phyloP scores from a whole-genome alignment of 2,888 invertebrate species.

The Aquatica leii region DNA sequence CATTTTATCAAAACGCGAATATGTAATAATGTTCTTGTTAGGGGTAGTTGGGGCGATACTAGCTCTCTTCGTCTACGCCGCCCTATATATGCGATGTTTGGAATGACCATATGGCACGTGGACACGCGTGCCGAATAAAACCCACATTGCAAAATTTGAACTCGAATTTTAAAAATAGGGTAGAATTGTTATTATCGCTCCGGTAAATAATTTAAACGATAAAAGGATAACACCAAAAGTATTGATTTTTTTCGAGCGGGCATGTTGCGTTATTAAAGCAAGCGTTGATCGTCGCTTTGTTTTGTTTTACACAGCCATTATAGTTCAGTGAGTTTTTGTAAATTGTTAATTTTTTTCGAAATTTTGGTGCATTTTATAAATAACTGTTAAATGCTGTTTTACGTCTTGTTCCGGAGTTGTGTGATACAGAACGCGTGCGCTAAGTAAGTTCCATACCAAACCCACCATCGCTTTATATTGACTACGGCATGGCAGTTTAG shows the following conservation, averaged over 20 bases:
- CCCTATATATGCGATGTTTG: constrained; percentile 34
- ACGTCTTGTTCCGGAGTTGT: neutral
- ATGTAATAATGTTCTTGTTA: constrained; percentile 38
- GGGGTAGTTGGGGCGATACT: constrained; percentile 35
- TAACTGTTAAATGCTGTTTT: neutral
- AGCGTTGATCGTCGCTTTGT: too few relatives aligned
- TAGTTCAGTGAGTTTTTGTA: too few relatives aligned
- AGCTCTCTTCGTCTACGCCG: constrained; percentile 26
- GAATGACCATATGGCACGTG: constrained; percentile 44
- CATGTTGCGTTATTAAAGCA: too few relatives aligned
- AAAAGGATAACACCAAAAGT: too few relatives aligned
- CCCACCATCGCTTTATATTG: constrained; percentile 13
- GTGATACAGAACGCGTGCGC: neutral
- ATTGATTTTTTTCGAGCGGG: too few relatives aligned
- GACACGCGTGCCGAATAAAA: constrained; percentile 30
- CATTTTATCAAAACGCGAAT: constrained; percentile 34
- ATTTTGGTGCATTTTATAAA: constrained; percentile 8
- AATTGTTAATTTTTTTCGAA: too few relatives aligned
- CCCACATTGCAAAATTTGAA: constrained; percentile 27
- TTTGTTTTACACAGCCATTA: too few relatives aligned
- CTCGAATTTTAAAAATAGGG: too few relatives aligned
- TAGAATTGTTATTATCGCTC: too few relatives aligned
- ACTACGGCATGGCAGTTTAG: constrained; percentile 31
- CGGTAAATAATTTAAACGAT: too few relatives aligned
- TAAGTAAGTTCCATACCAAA: neutral